Conservation (phyloP, 37 sponge, comb jelly and placozoan genomes). For the Dysidea cf. avara region DNA sequence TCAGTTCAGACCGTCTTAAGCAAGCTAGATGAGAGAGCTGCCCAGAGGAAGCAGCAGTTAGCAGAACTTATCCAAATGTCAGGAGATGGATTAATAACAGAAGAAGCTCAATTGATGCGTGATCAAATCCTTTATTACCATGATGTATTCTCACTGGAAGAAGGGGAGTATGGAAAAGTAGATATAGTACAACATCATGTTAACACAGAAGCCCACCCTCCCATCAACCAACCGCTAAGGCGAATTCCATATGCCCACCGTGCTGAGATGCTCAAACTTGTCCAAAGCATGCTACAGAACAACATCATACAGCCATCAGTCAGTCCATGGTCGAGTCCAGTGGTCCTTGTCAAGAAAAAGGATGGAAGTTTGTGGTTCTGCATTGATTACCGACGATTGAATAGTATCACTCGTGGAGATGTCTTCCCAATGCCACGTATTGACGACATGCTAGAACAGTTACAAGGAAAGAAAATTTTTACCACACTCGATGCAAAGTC, state of each 20-base stretch:
- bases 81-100: too few relatives aligned
- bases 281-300: slow-evolving; percentile 19
- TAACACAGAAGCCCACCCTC: slow-evolving; percentile 1
- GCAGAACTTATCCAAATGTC: neutral
- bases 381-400: slow-evolving; percentile 42
- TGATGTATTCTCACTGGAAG: slow-evolving; percentile 19
- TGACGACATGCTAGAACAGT: slow-evolving; percentile 9
- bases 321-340: slow-evolving; percentile 27
- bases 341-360: slow-evolving; percentile 30
- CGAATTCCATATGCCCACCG: slow-evolving; percentile 3
- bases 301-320: slow-evolving; percentile 4
- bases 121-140: neutral
- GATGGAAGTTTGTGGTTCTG: slow-evolving; percentile 28
- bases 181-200: neutral
- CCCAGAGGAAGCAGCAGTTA: neutral
- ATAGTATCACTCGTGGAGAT: slow-evolving; percentile 27
- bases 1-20: too few relatives aligned
- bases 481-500: slow-evolving; percentile 22
- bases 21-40: too few relatives aligned
- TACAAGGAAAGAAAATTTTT: slow-evolving; percentile 11
- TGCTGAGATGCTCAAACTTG: slow-evolving; percentile 9
- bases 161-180: slow-evolving; percentile 1
- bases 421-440: slow-evolving; percentile 17
- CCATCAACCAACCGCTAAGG: slow-evolving; percentile 4
- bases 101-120: neutral